Conservation (phyloP, 2,113 vertebrate species). For the Arothron firmamentum region DNA sequence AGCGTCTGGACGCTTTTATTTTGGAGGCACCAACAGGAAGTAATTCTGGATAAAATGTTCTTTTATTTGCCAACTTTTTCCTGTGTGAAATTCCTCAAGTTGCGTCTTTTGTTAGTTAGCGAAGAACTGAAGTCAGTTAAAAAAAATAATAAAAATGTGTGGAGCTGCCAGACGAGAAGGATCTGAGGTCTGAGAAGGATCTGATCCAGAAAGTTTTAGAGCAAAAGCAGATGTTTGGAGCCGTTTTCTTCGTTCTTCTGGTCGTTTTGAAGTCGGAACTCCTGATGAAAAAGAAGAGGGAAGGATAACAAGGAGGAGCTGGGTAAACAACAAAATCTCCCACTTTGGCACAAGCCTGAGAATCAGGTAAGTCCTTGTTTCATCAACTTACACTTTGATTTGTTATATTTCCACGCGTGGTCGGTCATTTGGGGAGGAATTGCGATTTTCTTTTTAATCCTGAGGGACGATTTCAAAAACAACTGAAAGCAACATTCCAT, state of each 20-base stretch:
- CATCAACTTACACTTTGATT: no score
- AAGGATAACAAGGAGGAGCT: slow-evolving; percentile 20
- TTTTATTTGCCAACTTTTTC: background rate
- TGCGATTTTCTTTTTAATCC: no score
- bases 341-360: no score
- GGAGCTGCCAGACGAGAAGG: background rate
- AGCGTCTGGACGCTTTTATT: slow-evolving; percentile 18
- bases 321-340: slow-evolving; percentile 26
- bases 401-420: no score
- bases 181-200: no score
- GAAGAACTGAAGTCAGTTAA: background rate
- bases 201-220: no score
- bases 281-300: slow-evolving; percentile 11
- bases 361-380: no score
- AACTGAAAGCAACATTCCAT: no score
- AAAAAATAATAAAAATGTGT: background rate
- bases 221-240: no score
- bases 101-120: slow-evolving; percentile 27
- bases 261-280: background rate
- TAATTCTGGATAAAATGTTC: background rate
- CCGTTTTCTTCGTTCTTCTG: no score
- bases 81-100: slow-evolving; percentile 33
- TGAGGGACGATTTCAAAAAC: no score
- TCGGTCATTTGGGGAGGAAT: no score
- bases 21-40: slow-evolving; percentile 32